phyloP scores from a whole-genome alignment of 1,140 invertebrate species.

The Amphibalanus amphitrite region DNA sequence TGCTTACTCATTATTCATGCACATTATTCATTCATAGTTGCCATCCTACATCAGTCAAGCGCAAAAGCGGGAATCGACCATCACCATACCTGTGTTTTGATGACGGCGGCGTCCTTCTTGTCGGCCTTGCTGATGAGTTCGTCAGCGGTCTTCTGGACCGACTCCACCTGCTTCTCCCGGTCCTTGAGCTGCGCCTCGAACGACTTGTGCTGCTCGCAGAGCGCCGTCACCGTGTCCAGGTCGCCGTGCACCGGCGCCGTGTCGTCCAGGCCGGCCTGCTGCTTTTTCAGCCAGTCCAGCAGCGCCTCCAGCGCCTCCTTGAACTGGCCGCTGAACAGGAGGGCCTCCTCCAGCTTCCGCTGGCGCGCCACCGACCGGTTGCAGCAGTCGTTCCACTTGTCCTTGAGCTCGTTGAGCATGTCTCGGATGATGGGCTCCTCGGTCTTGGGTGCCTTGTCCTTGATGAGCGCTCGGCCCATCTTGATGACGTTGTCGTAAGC shows the following conservation, averaged over 20 bases:
- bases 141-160: conserved; percentile 69
- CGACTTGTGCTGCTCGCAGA: conserved; percentile 82
- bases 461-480: conserved; percentile 60
- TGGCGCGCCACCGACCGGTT: conserved; percentile 86
- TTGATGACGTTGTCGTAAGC: conserved; percentile 80
- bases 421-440: conserved; percentile 68
- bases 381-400: conserved; percentile 86
- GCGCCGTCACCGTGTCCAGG: conserved; percentile 80
- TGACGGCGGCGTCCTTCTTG: conserved; percentile 54
- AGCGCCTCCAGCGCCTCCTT: conserved; percentile 88
- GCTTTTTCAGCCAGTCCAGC: conserved; percentile 84
- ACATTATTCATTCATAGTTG: too few relatives aligned
- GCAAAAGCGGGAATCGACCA: too few relatives aligned
- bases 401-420: conserved; percentile 75
- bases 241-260: conserved; percentile 80
- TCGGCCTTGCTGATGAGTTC: conserved; percentile 70
- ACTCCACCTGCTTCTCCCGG: conserved; percentile 68
- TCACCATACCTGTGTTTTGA: conserved; percentile 51
- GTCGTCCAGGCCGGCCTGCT: conserved; percentile 54
- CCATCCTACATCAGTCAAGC: too few relatives aligned
- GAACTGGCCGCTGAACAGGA: conserved; percentile 87
- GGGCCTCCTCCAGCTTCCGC: conserved; percentile 79
- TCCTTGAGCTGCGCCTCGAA: conserved; percentile 83
- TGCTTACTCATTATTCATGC: too few relatives aligned
- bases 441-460: conserved; percentile 80